Base-by-base conservation (phyloP, 2,113 vertebrate genomes). In the Malaclemys terrapin region DNA sequence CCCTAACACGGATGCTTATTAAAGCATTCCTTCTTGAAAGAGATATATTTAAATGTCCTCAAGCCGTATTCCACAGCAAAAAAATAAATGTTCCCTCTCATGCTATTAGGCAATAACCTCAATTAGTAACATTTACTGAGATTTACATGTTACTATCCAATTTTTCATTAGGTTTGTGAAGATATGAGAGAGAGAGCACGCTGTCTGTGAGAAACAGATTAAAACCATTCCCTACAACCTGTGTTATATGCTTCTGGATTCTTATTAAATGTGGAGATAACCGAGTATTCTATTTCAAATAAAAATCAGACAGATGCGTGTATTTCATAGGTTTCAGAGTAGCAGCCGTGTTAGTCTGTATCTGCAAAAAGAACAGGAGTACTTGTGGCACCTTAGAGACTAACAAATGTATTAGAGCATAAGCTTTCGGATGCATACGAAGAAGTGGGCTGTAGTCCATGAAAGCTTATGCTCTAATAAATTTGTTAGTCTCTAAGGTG, bases 11-110 rank as follows among this genome's bases (percentile, higher is more conserved):
- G 96, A 97, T 94, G 97, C 97, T 96, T 97, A 97, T 97, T 97
- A 97, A 98, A 98, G 98, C 98, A 97, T 96, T 98, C 98, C 81
- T 91, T 97, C 97, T 93, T 96, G 88, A 96, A 96, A 96, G 96
- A 96, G 93, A 97, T 95, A 80, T 95, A 81, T 79, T 96, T 65
- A 94, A 62, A 96, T 97, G 97, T 97, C 97, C 96, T 97, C 89
- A 56, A 97, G 96, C 96, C 97, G 52, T 95, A 35, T 96, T 89
- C 96, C 94, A 97, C 2, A 94, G 90, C 91, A 91, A 92, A 93
- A 96, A 95, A 97, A 91, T 95, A 95, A 35, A 75, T 45, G 90
- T 92, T 97, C 83, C 83, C 90, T 95, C 96, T 95, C 94, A 69
- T 80, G 59, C 76, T 85, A 80, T 95, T 22, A 2, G 94, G 89